phyloP scores from a whole-genome alignment of 2,113 vertebrate species.

The Aspidoscelis tigris region DNA sequence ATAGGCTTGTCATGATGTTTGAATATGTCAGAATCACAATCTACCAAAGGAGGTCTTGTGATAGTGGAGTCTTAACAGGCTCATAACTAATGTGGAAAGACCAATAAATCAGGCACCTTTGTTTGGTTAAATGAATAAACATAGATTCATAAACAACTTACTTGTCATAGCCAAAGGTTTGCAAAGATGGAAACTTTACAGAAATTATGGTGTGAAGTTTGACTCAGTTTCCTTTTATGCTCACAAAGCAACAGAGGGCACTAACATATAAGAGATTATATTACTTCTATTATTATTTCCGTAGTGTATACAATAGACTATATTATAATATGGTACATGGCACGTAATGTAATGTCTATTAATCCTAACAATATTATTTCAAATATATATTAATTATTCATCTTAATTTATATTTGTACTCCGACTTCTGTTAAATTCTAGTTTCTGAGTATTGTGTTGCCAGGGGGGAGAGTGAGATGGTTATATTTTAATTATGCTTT shows the following conservation, averaged over 20 bases:
- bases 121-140: constrained; percentile 41
- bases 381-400: not conserved
- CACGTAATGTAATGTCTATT: too few species aligned
- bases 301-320: too few species aligned
- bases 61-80: constrained; percentile 7
- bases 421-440: not conserved
- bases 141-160: constrained; percentile 11
- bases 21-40: constrained; percentile 48
- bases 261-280: not conserved
- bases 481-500: too few species aligned
- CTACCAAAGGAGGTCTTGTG: constrained; percentile 30
- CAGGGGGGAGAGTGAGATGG: too few species aligned
- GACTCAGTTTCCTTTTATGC: not conserved
- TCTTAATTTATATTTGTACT: not conserved
- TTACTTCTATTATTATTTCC: not conserved
- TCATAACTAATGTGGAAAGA: not conserved
- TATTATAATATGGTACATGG: too few species aligned
- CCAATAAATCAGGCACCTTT: constrained; percentile 24
- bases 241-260: not conserved
- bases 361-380: not conserved
- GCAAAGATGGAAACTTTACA: not conserved
- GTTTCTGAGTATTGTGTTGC: too few species aligned
- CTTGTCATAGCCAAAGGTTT: constrained; percentile 1
- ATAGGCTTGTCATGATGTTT: constrained; percentile 76
- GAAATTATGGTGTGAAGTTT: not conserved